Evolutionary conservation across 2,888 invertebrate species (phyloP).

Genomic region (Cabera pusaria): DNA sequence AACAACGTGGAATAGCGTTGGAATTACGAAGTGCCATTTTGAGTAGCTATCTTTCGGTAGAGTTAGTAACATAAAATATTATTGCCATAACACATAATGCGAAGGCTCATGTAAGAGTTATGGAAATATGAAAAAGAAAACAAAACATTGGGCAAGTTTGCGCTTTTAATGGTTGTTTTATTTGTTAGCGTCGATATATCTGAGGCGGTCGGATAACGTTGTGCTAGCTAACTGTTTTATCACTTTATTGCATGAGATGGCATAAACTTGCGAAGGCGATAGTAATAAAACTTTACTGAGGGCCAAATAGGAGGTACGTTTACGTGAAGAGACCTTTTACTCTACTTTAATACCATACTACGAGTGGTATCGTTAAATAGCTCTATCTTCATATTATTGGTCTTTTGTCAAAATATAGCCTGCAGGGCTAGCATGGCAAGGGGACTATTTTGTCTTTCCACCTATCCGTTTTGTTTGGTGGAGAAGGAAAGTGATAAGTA

Average conservation of each 20-base stretch:
- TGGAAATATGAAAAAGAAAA: slow-evolving; percentile 63
- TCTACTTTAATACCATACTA: slow-evolving; percentile 14
- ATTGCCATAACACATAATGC: slow-evolving; percentile 42
- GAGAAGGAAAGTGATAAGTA: too few species aligned
- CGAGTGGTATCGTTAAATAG: too few species aligned
- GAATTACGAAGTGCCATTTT: slow-evolving; percentile 1
- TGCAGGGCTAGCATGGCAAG: too few species aligned
- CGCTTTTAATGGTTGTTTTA: slow-evolving; percentile 73
- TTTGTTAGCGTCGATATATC: slow-evolving; percentile 75
- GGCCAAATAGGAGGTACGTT: slow-evolving; percentile 34
- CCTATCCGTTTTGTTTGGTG: too few species aligned
- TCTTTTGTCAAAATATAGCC: too few species aligned
- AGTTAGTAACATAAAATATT: slow-evolving; percentile 39
- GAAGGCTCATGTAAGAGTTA: slow-evolving; percentile 43
- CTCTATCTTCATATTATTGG: too few species aligned
- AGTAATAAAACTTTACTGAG: slow-evolving; percentile 69
- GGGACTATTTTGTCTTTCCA: too few species aligned
- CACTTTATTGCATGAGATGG: slow-evolving; percentile 80
- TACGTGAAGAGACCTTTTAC: slow-evolving; percentile 17
- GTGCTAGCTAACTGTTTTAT: slow-evolving; percentile 79
- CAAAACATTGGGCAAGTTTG: slow-evolving; percentile 72
- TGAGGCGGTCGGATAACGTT: slow-evolving; percentile 63
- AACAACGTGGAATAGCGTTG: background rate
- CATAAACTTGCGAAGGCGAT: slow-evolving; percentile 69
- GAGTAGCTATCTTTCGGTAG: slow-evolving; percentile 2